phyloP scores from a whole-genome alignment of 1,140 invertebrate species.

The Drosophila lowei region DNA sequence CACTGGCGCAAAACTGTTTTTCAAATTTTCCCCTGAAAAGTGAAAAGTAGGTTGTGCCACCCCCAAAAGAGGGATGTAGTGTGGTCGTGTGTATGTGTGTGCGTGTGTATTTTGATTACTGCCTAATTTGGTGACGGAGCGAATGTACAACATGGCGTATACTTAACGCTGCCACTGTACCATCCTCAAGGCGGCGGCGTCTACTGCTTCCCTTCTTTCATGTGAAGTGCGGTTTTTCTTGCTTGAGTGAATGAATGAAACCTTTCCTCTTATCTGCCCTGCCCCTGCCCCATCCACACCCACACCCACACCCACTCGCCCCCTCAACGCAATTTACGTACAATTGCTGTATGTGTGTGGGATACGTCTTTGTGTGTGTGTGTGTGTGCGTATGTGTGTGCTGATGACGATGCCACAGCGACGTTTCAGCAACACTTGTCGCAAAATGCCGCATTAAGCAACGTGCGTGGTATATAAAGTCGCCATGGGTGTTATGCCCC shows the following conservation, averaged over 20 bases:
- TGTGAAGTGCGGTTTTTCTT: constrained; percentile 73
- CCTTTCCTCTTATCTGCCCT: constrained; percentile 57
- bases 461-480: constrained; percentile 77
- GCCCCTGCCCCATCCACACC: constrained; percentile 5
- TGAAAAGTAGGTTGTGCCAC: constrained; percentile 68
- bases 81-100: constrained; percentile 47
- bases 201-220: constrained; percentile 68
- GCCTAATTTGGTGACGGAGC: constrained; percentile 74
- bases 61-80: constrained; percentile 17
- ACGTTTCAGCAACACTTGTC: constrained; percentile 78
- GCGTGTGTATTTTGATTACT: constrained; percentile 75
- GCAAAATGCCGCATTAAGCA: constrained; percentile 79
- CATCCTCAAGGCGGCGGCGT: constrained; percentile 38
- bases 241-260: constrained; percentile 75
- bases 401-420: constrained; percentile 68
- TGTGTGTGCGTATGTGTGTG: constrained; percentile 42
- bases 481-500: constrained; percentile 50
- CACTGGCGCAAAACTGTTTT: constrained; percentile 65
- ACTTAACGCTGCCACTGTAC: constrained; percentile 60
- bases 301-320: neutral
- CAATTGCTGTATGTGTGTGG: constrained; percentile 54
- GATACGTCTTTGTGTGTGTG: constrained; percentile 12
- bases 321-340: constrained; percentile 64
- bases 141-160: constrained; percentile 69
- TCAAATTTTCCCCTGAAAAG: constrained; percentile 49